Evolutionary conservation across 1,140 invertebrate genomes (phyloP).

Genomic region (Drosophila kanapiae): DNA sequence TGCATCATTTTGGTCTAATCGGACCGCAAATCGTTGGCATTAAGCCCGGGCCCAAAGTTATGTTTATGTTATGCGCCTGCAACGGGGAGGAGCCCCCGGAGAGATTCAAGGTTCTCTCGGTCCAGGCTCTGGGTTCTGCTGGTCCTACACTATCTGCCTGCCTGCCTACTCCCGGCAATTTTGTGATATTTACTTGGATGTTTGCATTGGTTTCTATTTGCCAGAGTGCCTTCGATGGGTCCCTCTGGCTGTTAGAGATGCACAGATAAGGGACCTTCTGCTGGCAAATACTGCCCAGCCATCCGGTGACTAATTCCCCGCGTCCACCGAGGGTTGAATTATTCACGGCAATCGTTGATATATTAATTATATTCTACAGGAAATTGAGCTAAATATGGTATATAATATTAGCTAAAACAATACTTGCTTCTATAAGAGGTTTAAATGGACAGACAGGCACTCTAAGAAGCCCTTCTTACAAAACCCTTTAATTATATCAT

Average conservation of each 20-base stretch:
- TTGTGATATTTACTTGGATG: conserved; percentile 68
- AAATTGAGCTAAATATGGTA: not conserved
- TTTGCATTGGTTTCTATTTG: conserved; percentile 73
- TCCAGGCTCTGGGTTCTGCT: conserved; percentile 14
- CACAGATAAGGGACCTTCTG: conserved; percentile 21
- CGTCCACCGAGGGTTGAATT: conserved; percentile 11
- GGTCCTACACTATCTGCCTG: conserved; percentile 4
- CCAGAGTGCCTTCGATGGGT: conserved; percentile 31
- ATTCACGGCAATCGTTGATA: conserved; percentile 5
- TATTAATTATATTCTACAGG: not conserved
- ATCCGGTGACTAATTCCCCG: conserved; percentile 17
- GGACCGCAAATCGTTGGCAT: conserved; percentile 78
- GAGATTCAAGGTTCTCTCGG: conserved; percentile 25
- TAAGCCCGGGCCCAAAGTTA: conserved; percentile 70
- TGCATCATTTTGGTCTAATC: conserved; percentile 82
- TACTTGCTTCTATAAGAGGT: not conserved
- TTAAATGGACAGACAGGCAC: too few species aligned
- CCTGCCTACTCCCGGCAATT: conserved; percentile 62
- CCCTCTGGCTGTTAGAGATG: conserved; percentile 22
- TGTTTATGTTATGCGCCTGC: conserved; percentile 61
- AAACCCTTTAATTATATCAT: too few species aligned
- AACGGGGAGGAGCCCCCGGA: conserved; percentile 14
- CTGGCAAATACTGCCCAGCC: conserved; percentile 16
- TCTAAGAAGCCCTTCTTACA: not conserved
- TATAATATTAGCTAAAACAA: not conserved